phyloP scores from a whole-genome alignment of 2,797 vertebrate species.

The Euphonia xanthogaster region DNA sequence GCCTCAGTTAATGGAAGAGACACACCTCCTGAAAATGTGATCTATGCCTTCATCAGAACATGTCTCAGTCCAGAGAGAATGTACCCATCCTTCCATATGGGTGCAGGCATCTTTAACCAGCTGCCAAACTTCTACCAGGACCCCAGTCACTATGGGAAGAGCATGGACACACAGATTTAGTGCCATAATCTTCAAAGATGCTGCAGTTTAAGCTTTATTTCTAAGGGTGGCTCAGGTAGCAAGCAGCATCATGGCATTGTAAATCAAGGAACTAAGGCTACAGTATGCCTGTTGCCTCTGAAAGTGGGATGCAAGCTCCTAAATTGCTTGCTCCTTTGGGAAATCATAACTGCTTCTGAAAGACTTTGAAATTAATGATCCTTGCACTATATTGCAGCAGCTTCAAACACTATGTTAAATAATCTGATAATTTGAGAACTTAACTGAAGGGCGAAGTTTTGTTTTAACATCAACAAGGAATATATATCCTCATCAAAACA shows the following conservation, averaged over 20 bases:
- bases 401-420: neutral
- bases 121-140: neutral
- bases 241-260: neutral
- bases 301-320: neutral
- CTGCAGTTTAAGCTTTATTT: neutral
- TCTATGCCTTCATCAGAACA: neutral
- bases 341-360: neutral
- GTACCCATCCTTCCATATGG: neutral
- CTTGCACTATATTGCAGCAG: neutral
- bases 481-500: neutral
- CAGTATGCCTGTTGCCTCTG: neutral
- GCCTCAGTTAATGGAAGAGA: neutral
- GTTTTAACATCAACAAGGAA: neutral
- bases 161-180: neutral
- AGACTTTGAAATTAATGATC: neutral
- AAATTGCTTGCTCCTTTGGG: neutral
- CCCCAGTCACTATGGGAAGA: neutral
- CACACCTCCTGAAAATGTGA: neutral
- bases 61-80: neutral
- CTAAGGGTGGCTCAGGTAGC: neutral
- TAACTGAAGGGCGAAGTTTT: neutral
- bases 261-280: neutral
- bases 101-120: neutral
- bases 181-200: neutral
- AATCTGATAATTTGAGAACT: neutral